These are phyloP conservation scores for Molossus alvarezi DNA, from an alignment of 2,797 vertebrate genomes.

Conservation along the genomic window DNA sequence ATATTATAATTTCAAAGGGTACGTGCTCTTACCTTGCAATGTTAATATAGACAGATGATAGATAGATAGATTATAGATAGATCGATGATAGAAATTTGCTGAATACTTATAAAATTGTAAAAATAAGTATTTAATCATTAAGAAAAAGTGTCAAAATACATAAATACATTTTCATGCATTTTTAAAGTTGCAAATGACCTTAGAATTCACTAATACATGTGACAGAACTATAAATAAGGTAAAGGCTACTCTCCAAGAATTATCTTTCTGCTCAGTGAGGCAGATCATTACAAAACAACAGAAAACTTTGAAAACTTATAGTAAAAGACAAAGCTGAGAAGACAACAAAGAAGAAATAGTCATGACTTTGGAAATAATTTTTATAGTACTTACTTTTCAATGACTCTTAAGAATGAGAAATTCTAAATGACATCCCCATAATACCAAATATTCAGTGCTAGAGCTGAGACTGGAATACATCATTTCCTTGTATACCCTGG, in stretches of 20 bases:
- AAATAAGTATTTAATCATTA: slow-evolving; percentile 3
- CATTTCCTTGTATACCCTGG: neutral
- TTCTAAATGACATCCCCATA: neutral
- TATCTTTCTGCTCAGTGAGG: neutral
- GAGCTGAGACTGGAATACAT: neutral
- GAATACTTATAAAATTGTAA: neutral
- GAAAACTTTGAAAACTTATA: slow-evolving; percentile 1
- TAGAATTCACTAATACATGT: neutral
- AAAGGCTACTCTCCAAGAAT: neutral
- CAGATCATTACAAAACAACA: slow-evolving; percentile 23
- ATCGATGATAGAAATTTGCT: neutral
- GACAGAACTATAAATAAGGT: slow-evolving; percentile 51
- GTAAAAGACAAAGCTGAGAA: neutral
- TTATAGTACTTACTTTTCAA: neutral
- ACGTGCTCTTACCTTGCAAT: neutral
- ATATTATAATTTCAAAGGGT: slow-evolving; percentile 15
- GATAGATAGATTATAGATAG: neutral
- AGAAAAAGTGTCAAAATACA: neutral
- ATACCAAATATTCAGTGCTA: neutral
- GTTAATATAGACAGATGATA: neutral
- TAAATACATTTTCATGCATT: neutral
- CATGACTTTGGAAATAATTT: slow-evolving; percentile 27
- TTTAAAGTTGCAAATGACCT: slow-evolving; percentile 1
- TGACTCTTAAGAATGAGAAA: slow-evolving; percentile 4
- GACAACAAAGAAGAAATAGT: neutral